Conservation (phyloP, 2,888 invertebrate genomes). For the Toxonevra muliebris region DNA sequence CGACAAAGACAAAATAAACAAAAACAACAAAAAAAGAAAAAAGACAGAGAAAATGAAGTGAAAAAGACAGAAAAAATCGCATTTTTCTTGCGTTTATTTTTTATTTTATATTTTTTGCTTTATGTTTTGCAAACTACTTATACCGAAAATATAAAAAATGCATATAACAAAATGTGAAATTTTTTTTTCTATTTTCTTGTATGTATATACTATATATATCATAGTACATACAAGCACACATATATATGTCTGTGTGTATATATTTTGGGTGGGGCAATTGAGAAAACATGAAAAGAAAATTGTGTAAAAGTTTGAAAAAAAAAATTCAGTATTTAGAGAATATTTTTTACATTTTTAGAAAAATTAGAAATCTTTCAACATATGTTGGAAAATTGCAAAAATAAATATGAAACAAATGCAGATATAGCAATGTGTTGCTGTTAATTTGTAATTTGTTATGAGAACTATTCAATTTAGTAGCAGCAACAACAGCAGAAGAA, state of each 20-base stretch:
- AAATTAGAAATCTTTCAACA: too few relatives aligned
- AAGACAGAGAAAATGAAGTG: conserved; percentile 1
- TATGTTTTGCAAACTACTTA: conserved; percentile 23
- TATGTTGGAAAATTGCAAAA: too few relatives aligned
- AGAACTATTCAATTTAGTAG: neutral
- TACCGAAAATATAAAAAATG: conserved; percentile 14
- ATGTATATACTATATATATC: conserved; percentile 11
- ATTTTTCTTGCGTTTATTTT: conserved; percentile 5
- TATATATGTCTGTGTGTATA: neutral
- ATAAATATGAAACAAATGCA: too few relatives aligned
- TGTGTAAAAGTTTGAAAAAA: conserved; percentile 11
- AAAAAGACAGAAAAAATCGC: conserved; percentile 5
- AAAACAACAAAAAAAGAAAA: neutral
- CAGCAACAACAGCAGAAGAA: neutral
- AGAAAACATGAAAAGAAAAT: conserved; percentile 14
- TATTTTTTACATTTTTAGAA: too few relatives aligned
- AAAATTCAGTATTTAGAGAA: neutral
- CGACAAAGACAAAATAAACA: neutral
- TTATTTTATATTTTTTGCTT: conserved; percentile 28
- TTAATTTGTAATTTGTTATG: conserved; percentile 3
- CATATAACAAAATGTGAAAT: neutral
- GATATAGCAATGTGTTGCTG: neutral
- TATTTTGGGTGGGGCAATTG: conserved; percentile 32
- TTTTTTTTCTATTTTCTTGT: conserved; percentile 9
- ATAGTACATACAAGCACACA: conserved; percentile 1